Evolutionary conservation across 2,888 invertebrate species (phyloP), one percentile per base, ranked within the genome.

Genomic region (Rhimphoctona megacephalus): DNA sequence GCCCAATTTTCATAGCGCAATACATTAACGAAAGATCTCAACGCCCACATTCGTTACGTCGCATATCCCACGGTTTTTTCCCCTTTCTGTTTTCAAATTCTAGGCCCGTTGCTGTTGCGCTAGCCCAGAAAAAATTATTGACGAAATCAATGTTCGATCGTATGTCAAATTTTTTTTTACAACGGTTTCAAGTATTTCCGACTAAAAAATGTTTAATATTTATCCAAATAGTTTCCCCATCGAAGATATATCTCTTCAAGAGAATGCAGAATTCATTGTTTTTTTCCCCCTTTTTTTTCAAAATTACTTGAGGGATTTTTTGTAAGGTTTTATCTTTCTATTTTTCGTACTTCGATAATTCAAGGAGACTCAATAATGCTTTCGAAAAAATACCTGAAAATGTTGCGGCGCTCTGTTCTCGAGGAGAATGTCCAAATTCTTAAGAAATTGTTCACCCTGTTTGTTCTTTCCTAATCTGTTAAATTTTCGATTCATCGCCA

Each of bases 401-500:
- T 82, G 87, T 89, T 87, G 91, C 89, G 92, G 91, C 89, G 90
- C 90, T 85, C 87, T 91, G 57, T 89, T 91, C 85, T 90, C 88
- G 79, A 93, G 88, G 64, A 93, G 92, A 83, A 89, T 90, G 76
- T 93, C 92, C 52, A 94, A 91, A 22, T 92, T 91, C 87, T 93
- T 93, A 84, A 93, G 90, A 70, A 90, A 91, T 73, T 87, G 90
- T 81, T 85, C 84, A 36, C 79, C 64, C 54, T 30, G 49, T 52
- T 73, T 79, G n/a, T 83, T 85, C 64, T 79, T 88, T 87, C 82
- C 88, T 66, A 64, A 83, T 89, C 87, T 89, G 49, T 89, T 93
- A 89, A 94, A 95, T 94, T 95, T 95, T 92, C 95, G 95, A 94
- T 95, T 95, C 88, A 96, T 93, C 64, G 96, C 95, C 92, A 96